Conservation (phyloP, 1,140 invertebrate genomes). For the Drosophila gunungcola region DNA sequence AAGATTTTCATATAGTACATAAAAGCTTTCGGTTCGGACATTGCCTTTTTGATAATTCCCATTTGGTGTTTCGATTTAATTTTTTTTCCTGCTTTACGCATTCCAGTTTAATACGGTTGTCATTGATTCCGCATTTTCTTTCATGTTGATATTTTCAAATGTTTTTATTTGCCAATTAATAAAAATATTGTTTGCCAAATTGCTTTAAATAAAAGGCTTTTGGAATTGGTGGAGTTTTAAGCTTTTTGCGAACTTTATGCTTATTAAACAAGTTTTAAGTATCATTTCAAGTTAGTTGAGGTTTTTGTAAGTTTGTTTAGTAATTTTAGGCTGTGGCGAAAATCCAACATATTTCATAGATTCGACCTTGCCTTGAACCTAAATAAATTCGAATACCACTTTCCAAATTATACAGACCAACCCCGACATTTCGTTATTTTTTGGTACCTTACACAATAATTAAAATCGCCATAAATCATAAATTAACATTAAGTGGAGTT, state of each 20-base stretch:
- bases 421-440: background rate
- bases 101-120: constrained; percentile 27
- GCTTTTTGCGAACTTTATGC: constrained; percentile 46
- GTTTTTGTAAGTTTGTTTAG: background rate
- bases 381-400: background rate
- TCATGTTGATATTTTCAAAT: constrained; percentile 19
- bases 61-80: constrained; percentile 34
- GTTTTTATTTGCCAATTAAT: constrained; percentile 73
- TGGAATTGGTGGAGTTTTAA: constrained; percentile 39
- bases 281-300: constrained; percentile 47
- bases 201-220: constrained; percentile 56
- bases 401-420: constrained; percentile 5
- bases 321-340: background rate
- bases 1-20: constrained; percentile 64
- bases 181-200: constrained; percentile 64
- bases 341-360: constrained; percentile 18
- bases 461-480: constrained; percentile 73
- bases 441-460: constrained; percentile 36
- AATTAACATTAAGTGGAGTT: constrained; percentile 40
- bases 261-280: constrained; percentile 8
- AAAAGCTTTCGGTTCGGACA: constrained; percentile 59
- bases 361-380: constrained; percentile 10
- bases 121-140: constrained; percentile 21
- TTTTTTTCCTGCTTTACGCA: constrained; percentile 20
- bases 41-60: constrained; percentile 54